These are phyloP conservation scores for Sebastes nivosus DNA, from an alignment of 2,797 vertebrate species.

Conservation along the genomic window DNA sequence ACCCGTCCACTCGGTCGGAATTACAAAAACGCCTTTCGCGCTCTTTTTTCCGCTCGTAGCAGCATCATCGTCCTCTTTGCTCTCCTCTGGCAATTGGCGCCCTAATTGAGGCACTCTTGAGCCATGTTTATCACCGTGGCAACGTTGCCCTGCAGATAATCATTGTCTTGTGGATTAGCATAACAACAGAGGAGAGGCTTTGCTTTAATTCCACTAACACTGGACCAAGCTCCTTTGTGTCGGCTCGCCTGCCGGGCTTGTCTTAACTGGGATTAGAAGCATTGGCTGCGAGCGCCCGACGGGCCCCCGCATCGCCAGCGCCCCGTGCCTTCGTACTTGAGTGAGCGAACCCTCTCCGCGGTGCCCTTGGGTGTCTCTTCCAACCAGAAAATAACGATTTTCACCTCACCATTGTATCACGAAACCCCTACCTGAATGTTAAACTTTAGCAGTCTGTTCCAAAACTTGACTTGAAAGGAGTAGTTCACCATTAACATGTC, in stretches of 20 bases:
- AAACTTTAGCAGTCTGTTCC: background rate
- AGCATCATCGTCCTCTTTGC: constrained; percentile 30
- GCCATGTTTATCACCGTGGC: constrained; percentile 76
- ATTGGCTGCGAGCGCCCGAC: constrained; percentile 22
- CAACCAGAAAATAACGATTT: background rate
- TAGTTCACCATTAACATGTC: background rate
- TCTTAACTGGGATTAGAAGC: constrained; percentile 78
- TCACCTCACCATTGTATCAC: background rate
- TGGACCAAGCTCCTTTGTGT: constrained; percentile 74
- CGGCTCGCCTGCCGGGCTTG: constrained; percentile 60
- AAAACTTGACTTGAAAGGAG: background rate
- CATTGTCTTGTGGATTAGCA: constrained; percentile 81
- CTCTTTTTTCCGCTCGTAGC: background rate
- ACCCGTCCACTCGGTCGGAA: constrained; percentile 37
- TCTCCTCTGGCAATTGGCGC: constrained; percentile 46
- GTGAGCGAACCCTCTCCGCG: constrained; percentile 14
- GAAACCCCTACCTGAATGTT: background rate
- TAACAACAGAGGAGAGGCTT: constrained; percentile 79
- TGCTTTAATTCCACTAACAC: constrained; percentile 79
- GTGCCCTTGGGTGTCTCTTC: constrained; percentile 14
- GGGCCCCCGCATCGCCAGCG: constrained; percentile 24
- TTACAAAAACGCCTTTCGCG: constrained; percentile 23
- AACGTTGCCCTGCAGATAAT: constrained; percentile 76
- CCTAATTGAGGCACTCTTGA: constrained; percentile 74
- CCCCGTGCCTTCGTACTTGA: constrained; percentile 11